phyloP scores from a whole-genome alignment of 2,888 invertebrate genomes.

The Parochlus steinenii region DNA sequence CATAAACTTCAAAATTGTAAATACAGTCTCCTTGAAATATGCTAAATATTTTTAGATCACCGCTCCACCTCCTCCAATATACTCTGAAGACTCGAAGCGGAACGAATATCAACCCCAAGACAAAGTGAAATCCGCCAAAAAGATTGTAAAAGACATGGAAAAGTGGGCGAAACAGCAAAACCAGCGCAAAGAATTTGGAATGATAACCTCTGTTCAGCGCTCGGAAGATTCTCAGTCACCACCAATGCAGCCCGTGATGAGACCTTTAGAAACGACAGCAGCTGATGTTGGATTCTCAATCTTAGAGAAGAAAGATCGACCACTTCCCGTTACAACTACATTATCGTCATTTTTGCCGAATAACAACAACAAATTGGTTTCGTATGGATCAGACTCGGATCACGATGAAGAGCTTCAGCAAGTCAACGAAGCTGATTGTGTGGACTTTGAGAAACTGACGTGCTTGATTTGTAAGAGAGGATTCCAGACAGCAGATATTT shows the following conservation, averaged over 20 bases:
- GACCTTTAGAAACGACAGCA: conserved; percentile 3
- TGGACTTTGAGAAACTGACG: conserved; percentile 80
- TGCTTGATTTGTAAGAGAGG: conserved; percentile 91
- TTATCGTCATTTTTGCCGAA: background rate
- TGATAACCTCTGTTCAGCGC: conserved; percentile 19
- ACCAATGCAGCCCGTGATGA: conserved; percentile 12
- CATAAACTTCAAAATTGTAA: too few species aligned
- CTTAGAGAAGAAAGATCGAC: conserved; percentile 52
- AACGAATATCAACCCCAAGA: conserved; percentile 64
- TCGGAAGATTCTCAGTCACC: conserved; percentile 5
- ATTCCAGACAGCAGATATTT: conserved; percentile 75
- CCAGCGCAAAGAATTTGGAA: conserved; percentile 65
- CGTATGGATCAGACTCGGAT: conserved; percentile 58
- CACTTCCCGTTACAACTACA: background rate
- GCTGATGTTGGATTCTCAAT: conserved; percentile 91
- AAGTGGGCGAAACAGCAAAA: conserved; percentile 93
- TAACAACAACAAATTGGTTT: conserved; percentile 40
- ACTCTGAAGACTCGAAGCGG: conserved; percentile 44
- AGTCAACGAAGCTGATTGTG: conserved; percentile 54
- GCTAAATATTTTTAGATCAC: too few species aligned
- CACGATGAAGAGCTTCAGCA: conserved; percentile 22
- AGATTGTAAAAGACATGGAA: conserved; percentile 79
- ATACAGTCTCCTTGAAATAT: too few species aligned
- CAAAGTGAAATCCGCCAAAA: conserved; percentile 93
- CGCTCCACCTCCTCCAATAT: conserved; percentile 25